Evolutionary conservation across 2,113 vertebrate species (phyloP).

Genomic region (Chamaetylas fuelleborni): DNA sequence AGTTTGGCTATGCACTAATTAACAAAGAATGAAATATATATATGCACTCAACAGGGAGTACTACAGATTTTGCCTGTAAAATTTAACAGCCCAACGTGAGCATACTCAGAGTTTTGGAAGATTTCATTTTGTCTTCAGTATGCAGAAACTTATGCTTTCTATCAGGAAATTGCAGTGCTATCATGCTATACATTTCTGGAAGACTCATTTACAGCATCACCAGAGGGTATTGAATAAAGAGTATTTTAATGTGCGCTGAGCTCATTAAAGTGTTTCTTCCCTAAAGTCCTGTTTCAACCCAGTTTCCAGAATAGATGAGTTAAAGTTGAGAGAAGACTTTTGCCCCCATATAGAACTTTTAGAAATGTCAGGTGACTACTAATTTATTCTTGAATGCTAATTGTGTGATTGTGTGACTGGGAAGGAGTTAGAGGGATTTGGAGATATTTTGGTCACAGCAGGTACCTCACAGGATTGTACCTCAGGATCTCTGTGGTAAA

Average conservation of each 20-base stretch:
- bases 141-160: not conserved
- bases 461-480: not conserved
- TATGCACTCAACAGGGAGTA: not conserved
- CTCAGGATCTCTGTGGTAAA: not conserved
- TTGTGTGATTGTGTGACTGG: not conserved
- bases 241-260: not conserved
- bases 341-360: not conserved
- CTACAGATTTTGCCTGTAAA: not conserved
- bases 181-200: not conserved
- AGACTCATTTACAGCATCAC: not conserved
- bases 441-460: not conserved
- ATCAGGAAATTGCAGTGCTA: not conserved
- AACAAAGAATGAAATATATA: not conserved
- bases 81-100: conserved; percentile 16
- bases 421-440: not conserved
- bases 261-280: not conserved
- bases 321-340: not conserved
- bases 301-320: not conserved
- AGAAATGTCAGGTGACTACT: not conserved
- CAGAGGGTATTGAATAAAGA: not conserved
- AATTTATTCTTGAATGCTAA: not conserved
- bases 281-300: not conserved
- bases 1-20: not conserved
- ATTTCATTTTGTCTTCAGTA: conserved; percentile 26
- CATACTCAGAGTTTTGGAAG: not conserved